These are phyloP conservation scores for Anguilla marmorata DNA, from an alignment of 2,797 vertebrate species.

Conservation along the genomic window DNA sequence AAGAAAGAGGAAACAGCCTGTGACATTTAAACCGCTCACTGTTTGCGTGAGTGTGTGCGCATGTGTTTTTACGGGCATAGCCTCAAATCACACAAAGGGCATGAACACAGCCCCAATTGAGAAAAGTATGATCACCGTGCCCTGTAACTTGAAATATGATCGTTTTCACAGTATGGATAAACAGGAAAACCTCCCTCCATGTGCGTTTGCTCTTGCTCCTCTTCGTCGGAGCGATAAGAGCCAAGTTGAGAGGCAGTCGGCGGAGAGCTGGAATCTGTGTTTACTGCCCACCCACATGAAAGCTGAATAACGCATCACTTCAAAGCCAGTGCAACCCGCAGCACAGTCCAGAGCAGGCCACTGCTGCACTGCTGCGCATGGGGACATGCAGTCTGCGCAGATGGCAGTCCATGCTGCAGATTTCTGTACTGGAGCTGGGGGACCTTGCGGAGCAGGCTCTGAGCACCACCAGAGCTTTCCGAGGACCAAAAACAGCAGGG, in stretches of 20 bases:
- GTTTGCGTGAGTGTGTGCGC: slow-evolving; percentile 33
- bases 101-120: slow-evolving; percentile 47
- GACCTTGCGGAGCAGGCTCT: background rate
- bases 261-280: slow-evolving; percentile 66
- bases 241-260: slow-evolving; percentile 56
- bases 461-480: background rate
- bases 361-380: slow-evolving; percentile 76
- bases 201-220: background rate
- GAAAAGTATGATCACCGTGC: slow-evolving; percentile 37
- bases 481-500: background rate
- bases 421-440: background rate
- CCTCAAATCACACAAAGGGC: slow-evolving; percentile 16
- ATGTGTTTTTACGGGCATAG: slow-evolving; percentile 27
- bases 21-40: slow-evolving; percentile 31
- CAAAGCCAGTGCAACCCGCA: slow-evolving; percentile 70
- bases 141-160: slow-evolving; percentile 30
- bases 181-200: background rate
- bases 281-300: slow-evolving; percentile 72
- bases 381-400: slow-evolving; percentile 33
- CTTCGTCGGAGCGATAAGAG: background rate
- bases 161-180: background rate
- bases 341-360: slow-evolving; percentile 68
- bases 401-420: background rate
- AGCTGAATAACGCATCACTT: slow-evolving; percentile 72
- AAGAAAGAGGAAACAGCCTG: slow-evolving; percentile 30